Conservation (phyloP, 2,888 invertebrate species). For the Thymelicus sylvestris region DNA sequence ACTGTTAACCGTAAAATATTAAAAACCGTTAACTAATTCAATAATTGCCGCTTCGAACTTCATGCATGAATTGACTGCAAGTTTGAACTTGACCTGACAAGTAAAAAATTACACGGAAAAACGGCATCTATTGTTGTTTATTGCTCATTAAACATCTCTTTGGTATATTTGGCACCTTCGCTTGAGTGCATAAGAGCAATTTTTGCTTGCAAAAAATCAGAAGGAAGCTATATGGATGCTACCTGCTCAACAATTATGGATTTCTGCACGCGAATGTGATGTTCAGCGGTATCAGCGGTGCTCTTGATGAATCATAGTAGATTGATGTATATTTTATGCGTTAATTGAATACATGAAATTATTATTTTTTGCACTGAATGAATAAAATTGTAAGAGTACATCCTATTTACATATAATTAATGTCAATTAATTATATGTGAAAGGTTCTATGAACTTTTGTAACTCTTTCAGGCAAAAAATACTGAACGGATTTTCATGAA, state of each 20-base stretch:
- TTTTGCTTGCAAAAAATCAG: constrained; percentile 11
- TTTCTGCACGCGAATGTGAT: constrained; percentile 24
- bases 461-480: no score
- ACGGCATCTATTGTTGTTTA: constrained; percentile 33
- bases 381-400: no score
- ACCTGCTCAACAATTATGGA: constrained; percentile 26
- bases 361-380: no score
- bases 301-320: constrained; percentile 13
- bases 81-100: constrained; percentile 53
- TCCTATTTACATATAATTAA: no score
- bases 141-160: constrained; percentile 16
- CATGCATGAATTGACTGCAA: constrained; percentile 50
- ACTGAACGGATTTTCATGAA: no score
- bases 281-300: constrained; percentile 1
- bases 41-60: constrained; percentile 43
- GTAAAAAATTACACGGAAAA: constrained; percentile 34
- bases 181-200: not conserved
- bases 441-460: no score
- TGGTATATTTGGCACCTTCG: not conserved
- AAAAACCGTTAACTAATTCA: constrained; percentile 17
- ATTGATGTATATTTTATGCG: no score
- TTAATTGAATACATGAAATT: no score
- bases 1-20: constrained; percentile 13
- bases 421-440: no score
- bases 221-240: constrained; percentile 31